Evolutionary conservation across 2,888 invertebrate genomes (phyloP), one percentile per base, ranked within the genome.

Genomic region (Meganola albula): DNA sequence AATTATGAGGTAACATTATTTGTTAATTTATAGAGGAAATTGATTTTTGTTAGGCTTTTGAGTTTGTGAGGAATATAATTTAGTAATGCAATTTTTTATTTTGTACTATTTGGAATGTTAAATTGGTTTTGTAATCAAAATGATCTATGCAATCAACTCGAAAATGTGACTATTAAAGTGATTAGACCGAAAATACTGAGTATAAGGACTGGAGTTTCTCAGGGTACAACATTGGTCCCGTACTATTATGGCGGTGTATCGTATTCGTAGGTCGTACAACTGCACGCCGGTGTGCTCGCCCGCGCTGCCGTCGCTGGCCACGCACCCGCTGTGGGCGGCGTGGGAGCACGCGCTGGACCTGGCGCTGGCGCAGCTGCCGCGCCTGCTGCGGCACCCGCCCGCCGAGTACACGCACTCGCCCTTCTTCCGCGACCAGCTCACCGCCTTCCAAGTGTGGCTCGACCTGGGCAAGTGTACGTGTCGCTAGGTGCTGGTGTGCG

Each of bases 311-410:
- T 91, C 96, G 11, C 97, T 98, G 34, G 94, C 93, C 46, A 87
- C 93, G 63, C 96, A 96, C 79, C 92, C 93, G 34, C 95, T 96
- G 93, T 96, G 98, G 98, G 92, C 93, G 67, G 96, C 99, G 1
- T 99, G 99, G 99, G 99, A 99, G 79, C 89, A 97, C 60, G 96
- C 98, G 8, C 89, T 99, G 48, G 99, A 99, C 80, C 88, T 97
- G 53, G 97, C 97, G 61, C 87, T 99, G 49, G 91, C 94, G 36
- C 98, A 98, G 77, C 87, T 98, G 58, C 96, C 96, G 37, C 89
- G 88, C 31, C 91, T 95, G 61, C 73, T 93, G 48, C 88, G 90
- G 24, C 83, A 87, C 24, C 27, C 37, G 10, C 91, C 87, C 24
- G 24, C 27, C 30, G 49, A 50, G 6, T 93, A 92, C 66, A 78